Evolutionary conservation across 2,113 vertebrate species (phyloP), one percentile per base, ranked within the genome.

Genomic region (Cygnus buccinator): DNA sequence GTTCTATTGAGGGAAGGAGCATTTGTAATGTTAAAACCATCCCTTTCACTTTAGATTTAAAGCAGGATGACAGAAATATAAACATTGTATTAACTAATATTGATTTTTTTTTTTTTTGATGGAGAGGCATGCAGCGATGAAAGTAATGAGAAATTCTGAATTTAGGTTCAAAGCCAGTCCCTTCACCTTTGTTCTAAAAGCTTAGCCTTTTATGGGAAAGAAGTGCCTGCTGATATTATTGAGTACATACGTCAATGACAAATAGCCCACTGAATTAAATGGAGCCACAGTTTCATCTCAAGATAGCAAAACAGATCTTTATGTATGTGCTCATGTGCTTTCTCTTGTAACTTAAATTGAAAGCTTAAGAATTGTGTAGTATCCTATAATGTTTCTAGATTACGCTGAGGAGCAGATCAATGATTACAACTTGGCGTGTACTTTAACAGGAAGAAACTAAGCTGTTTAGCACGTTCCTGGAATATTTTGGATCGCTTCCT

Each of bases 31-130:
- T 93, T 95, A 94, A 94, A 97, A 79, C 78, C 83, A 88, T 4
- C 17, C 15, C 39, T 92, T 94, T 96, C 25, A 6, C 59, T 93
- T 94, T 58, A 84, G 83, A 80, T 92, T 94, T 95, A 89, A 90
- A 97, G 85, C 83, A 93, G 55, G 55, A 59, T 66, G 94, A 84
- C 83, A 86, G 75, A 94, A 94, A 84, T 95, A 77, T 82, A 95
- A 96, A 95, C 87, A 82, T 37, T 58, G 23, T 66, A 85, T 85
- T 95, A 94, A 82, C 18, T 26, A 52, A 61, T 94, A 95, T 91
- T 87, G 74, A 91, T 89, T 91, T 84, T 7, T 91, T 84, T 91
- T 84, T 93, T 91, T 94, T 79, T 48, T 50, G 70, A 94, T 44
- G 1, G 2, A 79, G 21, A 94, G 35, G 70, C 46, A 48, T 48